Percentiles rank a stretch among this genome's conserved stretches.
These are phyloP conservation scores for Garrulus glandarius DNA, from an alignment of 2,797 vertebrate species.

Conservation along the genomic window DNA sequence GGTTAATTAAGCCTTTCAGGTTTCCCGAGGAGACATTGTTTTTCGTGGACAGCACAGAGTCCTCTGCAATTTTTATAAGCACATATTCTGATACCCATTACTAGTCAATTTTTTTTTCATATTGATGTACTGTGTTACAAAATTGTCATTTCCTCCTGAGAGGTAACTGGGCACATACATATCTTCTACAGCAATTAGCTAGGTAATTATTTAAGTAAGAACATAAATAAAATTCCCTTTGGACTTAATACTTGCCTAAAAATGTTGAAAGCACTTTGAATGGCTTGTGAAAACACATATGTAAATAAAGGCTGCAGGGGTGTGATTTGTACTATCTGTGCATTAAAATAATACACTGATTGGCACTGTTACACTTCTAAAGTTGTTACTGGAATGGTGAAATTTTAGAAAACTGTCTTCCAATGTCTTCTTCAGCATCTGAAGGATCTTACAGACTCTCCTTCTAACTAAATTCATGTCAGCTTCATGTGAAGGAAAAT, in stretches of 20 bases:
- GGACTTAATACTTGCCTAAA: background rate
- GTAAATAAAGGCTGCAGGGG: background rate
- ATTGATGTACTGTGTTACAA: background rate
- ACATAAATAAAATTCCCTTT: background rate
- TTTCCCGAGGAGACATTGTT: background rate
- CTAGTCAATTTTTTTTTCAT: background rate
- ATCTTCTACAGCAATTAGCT: background rate
- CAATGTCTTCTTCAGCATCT: background rate
- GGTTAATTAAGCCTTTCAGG: background rate
- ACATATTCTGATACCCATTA: background rate
- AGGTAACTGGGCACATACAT: background rate
- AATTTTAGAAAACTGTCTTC: background rate
- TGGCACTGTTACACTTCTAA: background rate
- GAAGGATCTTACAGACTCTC: background rate
- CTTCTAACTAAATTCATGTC: background rate
- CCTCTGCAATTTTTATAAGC: background rate
- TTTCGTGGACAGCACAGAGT: background rate
- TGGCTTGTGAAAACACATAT: background rate
- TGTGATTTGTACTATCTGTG: background rate
- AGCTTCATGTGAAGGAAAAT: background rate
- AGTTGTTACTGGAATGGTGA: background rate
- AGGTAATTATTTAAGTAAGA: background rate
- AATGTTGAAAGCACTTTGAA: background rate
- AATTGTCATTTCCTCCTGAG: background rate
- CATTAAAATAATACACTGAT: background rate